Evolutionary conservation across 92 coral and sea anemone genomes (phyloP), one percentile per base, ranked within the genome.

Genomic region (Epizoanthus ramosus): DNA sequence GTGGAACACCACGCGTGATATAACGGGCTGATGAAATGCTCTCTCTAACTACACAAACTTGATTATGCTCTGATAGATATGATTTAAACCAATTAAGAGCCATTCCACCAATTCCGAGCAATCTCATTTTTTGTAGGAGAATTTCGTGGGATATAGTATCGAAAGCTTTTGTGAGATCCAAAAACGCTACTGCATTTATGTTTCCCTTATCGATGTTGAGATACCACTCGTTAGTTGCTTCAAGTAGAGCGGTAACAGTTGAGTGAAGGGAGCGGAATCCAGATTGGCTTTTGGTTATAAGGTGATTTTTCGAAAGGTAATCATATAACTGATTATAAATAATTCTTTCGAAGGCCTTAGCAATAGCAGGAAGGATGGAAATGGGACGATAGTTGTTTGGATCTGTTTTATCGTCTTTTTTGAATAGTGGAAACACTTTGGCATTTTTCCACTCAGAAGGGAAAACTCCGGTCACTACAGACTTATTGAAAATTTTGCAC

Each of bases 11-110:
- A 16, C 63, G 7, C 63, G 65, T 60, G 65, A n/a, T 60, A n/a
- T 60, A 60, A 17, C 25, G 65, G 65, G 65, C 65, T 60, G 65
- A 57, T 60, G 65, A 60, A n/a, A 60, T 60, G 65, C 65, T 60
- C 65, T 60, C 65, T 60, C 65, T 7, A n/a, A 60, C 63, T 57
- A 57, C 31, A 28, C 31, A 28, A 28, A 28, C 31, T 28, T 28
- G 31, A 28, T 28, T 28, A 28, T 2, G 31, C 31, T 28, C 31
- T 28, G 31, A 28, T 28, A 28, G 31, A 28, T 28, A 28, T 28
- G 31, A 28, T 28, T 28, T 28, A 28, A 28, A 28, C 31, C 31
- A 28, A 28, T 28, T 28, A 28, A 28, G 65, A 60, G 65, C 17
- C 65, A 60, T 60, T 60, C 65, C 65, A 60, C 25, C 25, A 60